Evolutionary conservation across 2,113 vertebrate genomes (phyloP).

Genomic region (Clupea harengus): DNA sequence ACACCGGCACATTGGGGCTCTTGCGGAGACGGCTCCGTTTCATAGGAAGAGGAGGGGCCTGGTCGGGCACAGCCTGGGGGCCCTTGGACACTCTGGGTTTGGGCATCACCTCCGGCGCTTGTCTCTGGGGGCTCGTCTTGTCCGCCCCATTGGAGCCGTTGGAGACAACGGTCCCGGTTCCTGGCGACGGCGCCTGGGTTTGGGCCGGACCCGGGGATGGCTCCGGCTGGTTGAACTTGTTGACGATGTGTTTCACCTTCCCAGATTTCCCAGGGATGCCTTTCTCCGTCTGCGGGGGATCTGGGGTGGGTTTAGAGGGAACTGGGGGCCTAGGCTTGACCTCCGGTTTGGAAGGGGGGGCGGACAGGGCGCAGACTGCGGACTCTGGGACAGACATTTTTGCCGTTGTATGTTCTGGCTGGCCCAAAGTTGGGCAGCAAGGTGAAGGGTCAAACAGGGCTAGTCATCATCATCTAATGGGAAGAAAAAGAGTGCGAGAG

Average conservation of each 20-base stretch:
- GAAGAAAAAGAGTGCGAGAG: neutral
- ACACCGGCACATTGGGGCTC: neutral
- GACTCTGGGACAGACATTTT: slow-evolving; percentile 64
- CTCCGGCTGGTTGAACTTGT: slow-evolving; percentile 60
- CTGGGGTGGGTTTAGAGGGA: slow-evolving; percentile 48
- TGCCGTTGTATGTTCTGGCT: neutral
- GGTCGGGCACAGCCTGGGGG: neutral
- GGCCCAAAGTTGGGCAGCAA: neutral
- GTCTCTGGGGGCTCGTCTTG: slow-evolving; percentile 49
- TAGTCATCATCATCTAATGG: slow-evolving; percentile 27
- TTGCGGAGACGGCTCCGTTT: slow-evolving; percentile 50
- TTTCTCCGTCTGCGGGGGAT: slow-evolving; percentile 25
- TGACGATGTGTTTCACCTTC: slow-evolving; percentile 69
- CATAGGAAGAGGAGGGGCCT: slow-evolving; percentile 44
- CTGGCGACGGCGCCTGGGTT: neutral
- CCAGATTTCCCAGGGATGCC: slow-evolving; percentile 28
- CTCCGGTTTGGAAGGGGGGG: slow-evolving; percentile 41
- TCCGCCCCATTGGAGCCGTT: neutral
- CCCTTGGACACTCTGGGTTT: neutral
- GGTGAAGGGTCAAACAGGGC: neutral
- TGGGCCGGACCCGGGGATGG: neutral
- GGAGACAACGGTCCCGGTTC: slow-evolving; percentile 10
- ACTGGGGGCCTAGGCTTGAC: slow-evolving; percentile 56
- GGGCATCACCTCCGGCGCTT: slow-evolving; percentile 39
- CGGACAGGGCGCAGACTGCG: neutral